These are phyloP conservation scores for Morpho achilles DNA, from an alignment of 2,888 invertebrate species.

Conservation along the genomic window DNA sequence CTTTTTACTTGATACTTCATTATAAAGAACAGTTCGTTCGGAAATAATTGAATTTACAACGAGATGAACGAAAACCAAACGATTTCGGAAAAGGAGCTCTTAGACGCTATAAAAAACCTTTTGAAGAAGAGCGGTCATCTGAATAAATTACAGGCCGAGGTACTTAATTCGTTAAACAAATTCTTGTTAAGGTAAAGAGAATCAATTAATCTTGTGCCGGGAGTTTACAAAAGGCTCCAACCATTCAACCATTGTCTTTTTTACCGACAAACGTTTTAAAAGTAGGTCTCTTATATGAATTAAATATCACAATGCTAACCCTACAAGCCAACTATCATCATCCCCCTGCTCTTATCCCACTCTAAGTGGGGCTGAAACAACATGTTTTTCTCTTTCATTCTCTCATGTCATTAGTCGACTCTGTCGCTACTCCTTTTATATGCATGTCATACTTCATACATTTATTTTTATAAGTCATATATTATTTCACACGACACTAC, in stretches of 20 bases:
- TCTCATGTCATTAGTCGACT: too few species aligned
- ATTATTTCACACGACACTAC: too few species aligned
- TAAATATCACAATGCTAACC: background rate
- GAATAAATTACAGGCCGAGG: conserved; percentile 68
- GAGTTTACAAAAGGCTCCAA: too few species aligned
- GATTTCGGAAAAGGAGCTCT: conserved; percentile 58
- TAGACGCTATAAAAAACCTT: conserved; percentile 60
- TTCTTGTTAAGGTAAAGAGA: conserved; percentile 17
- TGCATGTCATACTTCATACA: too few species aligned
- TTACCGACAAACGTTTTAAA: background rate
- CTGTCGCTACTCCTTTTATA: too few species aligned
- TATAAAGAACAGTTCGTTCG: conserved; percentile 22
- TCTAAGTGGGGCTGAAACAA: too few species aligned
- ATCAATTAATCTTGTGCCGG: conserved; percentile 15
- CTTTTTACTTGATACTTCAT: conserved; percentile 20
- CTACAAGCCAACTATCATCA: too few species aligned
- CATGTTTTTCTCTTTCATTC: too few species aligned
- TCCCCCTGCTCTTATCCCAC: too few species aligned
- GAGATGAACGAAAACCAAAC: conserved; percentile 53
- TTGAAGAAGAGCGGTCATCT: conserved; percentile 61
- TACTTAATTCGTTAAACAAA: conserved; percentile 29
- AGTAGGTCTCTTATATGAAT: background rate
- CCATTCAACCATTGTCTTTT: too few species aligned
- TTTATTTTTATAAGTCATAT: too few species aligned
- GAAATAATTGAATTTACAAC: conserved; percentile 31